Base-by-base conservation (phyloP, 2,888 invertebrate genomes). In the Pristionchus arcanus region DNA sequence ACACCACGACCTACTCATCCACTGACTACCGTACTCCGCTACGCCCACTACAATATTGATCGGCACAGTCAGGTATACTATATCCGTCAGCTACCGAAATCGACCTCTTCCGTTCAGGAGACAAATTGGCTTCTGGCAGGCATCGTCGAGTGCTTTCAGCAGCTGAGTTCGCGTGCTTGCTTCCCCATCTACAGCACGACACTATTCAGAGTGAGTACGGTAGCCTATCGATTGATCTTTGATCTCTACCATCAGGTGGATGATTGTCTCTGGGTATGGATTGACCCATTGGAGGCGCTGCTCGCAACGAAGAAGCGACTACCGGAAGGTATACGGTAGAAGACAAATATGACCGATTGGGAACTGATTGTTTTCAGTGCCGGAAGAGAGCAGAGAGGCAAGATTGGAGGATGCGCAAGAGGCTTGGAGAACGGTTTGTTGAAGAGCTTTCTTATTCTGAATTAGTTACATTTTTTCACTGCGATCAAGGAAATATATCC, bases 231-330 rank as follows among this genome's bases (percentile, higher is more conserved):
- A 55, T 53, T 55, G 49, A 37, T 53, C n/a, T 84, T 84, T 84
- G 55, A 85, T 42, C 28, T 71, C n/a, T 71, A 11, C 63, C n/a
- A 5, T 63, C 63, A 83, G 89, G 89, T 89, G n/a, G 89, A 89
- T 42, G 89, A 89, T 28, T 83, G 49, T 59, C 89, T 89, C 55
- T 89, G 89, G 89, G 31, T 89, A n/a, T 89, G 63, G 81, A 49
- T 37, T n/a, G 89, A 89, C 42, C 81, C 89, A 15, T 63, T 83
- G 16, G 81, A 55, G 25, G 89, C 89, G 0, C 31, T 89, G 55
- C 81, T 89, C 42, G 66, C 63, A n/a, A 89, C 53, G 59, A 83
- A 83, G 81, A 89, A 89, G 49, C 71, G 59, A 34, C 53, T 74
- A 15, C 31, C 66, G 13, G 31, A 31, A 68, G 87, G 87, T 68